Conservation (phyloP, 2,888 invertebrate species). For the Allacma fusca region DNA sequence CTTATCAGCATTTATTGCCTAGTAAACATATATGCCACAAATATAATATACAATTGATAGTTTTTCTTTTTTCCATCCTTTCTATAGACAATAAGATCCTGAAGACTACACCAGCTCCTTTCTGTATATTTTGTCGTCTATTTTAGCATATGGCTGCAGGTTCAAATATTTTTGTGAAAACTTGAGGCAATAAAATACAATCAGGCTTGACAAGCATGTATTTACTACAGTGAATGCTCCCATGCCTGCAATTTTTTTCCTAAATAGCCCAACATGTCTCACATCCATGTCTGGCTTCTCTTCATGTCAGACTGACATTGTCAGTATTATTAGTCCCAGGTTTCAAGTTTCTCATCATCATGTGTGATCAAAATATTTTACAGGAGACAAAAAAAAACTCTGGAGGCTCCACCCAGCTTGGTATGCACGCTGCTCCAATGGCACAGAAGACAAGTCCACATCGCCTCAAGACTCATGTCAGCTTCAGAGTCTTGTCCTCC, state of each 20-base stretch:
- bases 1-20: too few relatives aligned
- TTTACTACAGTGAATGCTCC: not conserved
- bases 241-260: not conserved
- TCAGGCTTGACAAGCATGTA: slow-evolving; percentile 2
- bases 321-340: slow-evolving; percentile 11
- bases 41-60: too few relatives aligned
- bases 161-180: not conserved
- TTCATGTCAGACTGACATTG: slow-evolving; percentile 12
- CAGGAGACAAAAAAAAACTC: not conserved
- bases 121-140: not conserved
- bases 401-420: slow-evolving; percentile 2
- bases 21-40: too few relatives aligned
- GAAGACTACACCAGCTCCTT: not conserved
- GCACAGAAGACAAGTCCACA: not conserved
- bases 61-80: too few relatives aligned
- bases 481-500: too few relatives aligned
- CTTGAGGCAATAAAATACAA: slow-evolving; percentile 12
- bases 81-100: too few relatives aligned
- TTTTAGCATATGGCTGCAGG: not conserved
- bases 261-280: not conserved
- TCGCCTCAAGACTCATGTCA: too few relatives aligned
- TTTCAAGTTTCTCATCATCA: not conserved
- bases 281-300: not conserved
- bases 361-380: slow-evolving; percentile 4
- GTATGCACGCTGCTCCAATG: slow-evolving; percentile 4